These are phyloP conservation scores for Sphinx pinastri DNA, from an alignment of 2,888 invertebrate species.

Conservation along the genomic window DNA sequence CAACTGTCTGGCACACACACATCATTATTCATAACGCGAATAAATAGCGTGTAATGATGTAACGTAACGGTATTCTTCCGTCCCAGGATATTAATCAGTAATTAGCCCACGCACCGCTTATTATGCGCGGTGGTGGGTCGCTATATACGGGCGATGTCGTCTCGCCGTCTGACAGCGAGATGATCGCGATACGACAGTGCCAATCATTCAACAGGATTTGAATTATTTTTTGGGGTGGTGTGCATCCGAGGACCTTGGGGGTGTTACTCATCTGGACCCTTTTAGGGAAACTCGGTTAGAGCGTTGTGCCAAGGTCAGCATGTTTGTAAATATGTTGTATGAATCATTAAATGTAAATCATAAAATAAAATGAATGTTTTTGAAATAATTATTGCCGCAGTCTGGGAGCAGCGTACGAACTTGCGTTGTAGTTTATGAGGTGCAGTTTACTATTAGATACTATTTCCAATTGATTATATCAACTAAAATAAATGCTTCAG, in stretches of 20 bases:
- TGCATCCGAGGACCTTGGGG: conserved; percentile 13
- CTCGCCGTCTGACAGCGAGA: conserved; percentile 30
- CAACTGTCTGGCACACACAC: background rate
- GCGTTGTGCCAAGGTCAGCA: background rate
- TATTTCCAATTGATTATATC: too few relatives aligned
- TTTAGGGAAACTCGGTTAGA: background rate
- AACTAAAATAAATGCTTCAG: too few relatives aligned
- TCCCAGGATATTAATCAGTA: conserved; percentile 22
- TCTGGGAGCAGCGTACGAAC: too few relatives aligned
- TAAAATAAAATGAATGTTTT: too few relatives aligned
- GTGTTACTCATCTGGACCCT: background rate
- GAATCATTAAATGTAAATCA: background rate
- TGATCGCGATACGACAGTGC: conserved; percentile 26
- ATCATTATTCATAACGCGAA: background rate
- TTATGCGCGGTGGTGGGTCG: conserved; percentile 9
- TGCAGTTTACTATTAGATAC: too few relatives aligned
- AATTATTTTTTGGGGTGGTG: conserved; percentile 12
- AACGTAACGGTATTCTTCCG: conserved; percentile 4
- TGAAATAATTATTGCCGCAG: too few relatives aligned
- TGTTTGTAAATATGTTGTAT: background rate
- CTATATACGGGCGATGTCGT: background rate
- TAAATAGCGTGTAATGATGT: conserved; percentile 15
- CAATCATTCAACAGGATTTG: conserved; percentile 30
- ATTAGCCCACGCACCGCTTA: conserved; percentile 3
- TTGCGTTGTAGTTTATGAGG: too few relatives aligned